Base-by-base conservation (phyloP, 2,888 invertebrate species). In the Apamea monoglypha region DNA sequence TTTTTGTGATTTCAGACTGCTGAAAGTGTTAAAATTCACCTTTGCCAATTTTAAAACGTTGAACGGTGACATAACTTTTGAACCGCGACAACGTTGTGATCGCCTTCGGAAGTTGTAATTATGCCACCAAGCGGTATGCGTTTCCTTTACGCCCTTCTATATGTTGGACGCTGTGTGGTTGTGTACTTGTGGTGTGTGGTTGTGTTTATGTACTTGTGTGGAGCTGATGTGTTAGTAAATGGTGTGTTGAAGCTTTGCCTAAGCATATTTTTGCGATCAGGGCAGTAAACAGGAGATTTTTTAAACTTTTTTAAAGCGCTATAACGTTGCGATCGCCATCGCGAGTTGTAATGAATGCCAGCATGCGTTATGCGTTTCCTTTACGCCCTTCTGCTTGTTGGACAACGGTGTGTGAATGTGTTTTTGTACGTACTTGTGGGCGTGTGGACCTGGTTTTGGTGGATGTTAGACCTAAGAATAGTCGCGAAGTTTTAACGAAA, bases 291-390 rank as follows among this genome's bases (percentile, higher is more conserved):
- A 40, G 40, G 40, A 40, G 40, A 40, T 7, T 40, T 7, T 36
- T 40, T 40, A 7, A 40, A 40, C 40, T 6, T 40, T 40, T 40
- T 40, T 90, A 82, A 90, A 83, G 87, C 83, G 89, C 91, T 92
- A 94, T 94, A 94, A 91, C 91, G 89, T 86, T 87, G 64, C 88
- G 90, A 92, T 92, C 88, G 90, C 92, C 89, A 90, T 85, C 91
- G 94, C 93, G 94, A 93, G 92, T 93, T 90, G 92, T 94, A 95
- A 95, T 94, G 94, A 95, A 94, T 94, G 93, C 91, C 88, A 88
- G 90, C 91, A 90, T 92, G 90, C 93, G 92, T 93, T 93, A 94
- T 93, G 93, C 91, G 92, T 91, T 93, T 92, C 92, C 93, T 92
- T 94, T 92, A 92, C 68, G 73, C 79, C 81, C 68, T 82, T 84